These are phyloP conservation scores for Drosophila suzukii DNA, from an alignment of 1,140 invertebrate species.

Conservation along the genomic window DNA sequence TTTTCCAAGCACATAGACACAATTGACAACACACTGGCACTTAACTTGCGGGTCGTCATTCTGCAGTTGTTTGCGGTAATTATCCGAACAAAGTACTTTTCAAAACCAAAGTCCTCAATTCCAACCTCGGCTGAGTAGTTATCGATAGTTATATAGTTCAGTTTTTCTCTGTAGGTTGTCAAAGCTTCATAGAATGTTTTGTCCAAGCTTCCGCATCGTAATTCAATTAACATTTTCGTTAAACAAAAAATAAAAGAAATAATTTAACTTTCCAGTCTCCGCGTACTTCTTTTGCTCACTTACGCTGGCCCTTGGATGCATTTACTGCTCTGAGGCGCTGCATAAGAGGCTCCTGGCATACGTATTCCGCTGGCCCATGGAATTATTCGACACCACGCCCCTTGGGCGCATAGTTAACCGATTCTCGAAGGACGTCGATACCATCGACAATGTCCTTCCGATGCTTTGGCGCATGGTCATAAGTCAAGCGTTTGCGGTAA, in stretches of 20 bases:
- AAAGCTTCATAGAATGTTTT: constrained; percentile 13
- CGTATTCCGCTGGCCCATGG: constrained; percentile 88
- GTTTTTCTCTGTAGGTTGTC: constrained; percentile 9
- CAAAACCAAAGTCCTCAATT: neutral
- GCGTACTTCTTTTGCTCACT: constrained; percentile 72
- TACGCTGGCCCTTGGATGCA: constrained; percentile 83
- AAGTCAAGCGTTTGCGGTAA: constrained; percentile 73
- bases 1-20: constrained; percentile 91
- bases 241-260: neutral
- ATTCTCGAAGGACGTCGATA: constrained; percentile 90
- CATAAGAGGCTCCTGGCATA: constrained; percentile 87
- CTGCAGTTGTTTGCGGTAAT: constrained; percentile 82
- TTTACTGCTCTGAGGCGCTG: constrained; percentile 83
- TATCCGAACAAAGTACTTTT: constrained; percentile 1
- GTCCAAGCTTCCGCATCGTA: constrained; percentile 11
- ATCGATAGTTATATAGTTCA: constrained; percentile 1
- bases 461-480: constrained; percentile 84
- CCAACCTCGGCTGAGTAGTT: constrained; percentile 1
- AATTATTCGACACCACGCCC: constrained; percentile 92
- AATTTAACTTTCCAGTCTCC: constrained; percentile 74
- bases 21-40: constrained; percentile 86
- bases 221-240: neutral
- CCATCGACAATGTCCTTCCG: constrained; percentile 86
- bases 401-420: constrained; percentile 90
- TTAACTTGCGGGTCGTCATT: constrained; percentile 80